Conservation (phyloP, 2,797 vertebrate species). For the Parotocinclus haroldoi region DNA sequence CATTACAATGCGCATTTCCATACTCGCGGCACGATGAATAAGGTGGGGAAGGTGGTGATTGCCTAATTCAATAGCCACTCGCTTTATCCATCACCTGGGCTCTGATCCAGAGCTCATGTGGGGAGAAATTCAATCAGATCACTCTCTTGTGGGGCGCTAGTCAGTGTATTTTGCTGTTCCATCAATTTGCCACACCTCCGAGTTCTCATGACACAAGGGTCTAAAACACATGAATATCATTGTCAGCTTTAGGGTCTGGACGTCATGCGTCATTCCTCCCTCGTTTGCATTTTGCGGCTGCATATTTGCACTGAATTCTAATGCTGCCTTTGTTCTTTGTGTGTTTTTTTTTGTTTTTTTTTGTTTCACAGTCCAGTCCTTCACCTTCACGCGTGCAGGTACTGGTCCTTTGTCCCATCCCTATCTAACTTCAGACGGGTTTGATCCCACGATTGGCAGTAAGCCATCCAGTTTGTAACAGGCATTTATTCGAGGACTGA, state of each 20-base stretch:
- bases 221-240: slow-evolving; percentile 10
- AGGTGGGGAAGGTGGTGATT: slow-evolving; percentile 49
- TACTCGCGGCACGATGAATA: slow-evolving; percentile 48
- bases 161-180: not conserved
- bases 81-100: slow-evolving; percentile 50
- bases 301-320: slow-evolving; percentile 66
- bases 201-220: slow-evolving; percentile 1
- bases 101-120: slow-evolving; percentile 48
- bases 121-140: slow-evolving; percentile 41
- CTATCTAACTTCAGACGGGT: slow-evolving; percentile 38
- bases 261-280: not conserved
- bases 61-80: slow-evolving; percentile 59
- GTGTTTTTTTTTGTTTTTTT: no score
- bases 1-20: slow-evolving; percentile 54
- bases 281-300: slow-evolving; percentile 56
- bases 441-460: slow-evolving; percentile 26
- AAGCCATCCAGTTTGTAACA: slow-evolving; percentile 30
- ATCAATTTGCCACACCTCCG: not conserved
- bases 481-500: slow-evolving; percentile 3
- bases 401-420: slow-evolving; percentile 85
- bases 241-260: slow-evolving; percentile 3
- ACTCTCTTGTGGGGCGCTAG: not conserved
- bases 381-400: slow-evolving; percentile 92
- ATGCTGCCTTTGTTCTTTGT: slow-evolving; percentile 82
- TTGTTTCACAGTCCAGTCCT: slow-evolving; percentile 91